These are phyloP conservation scores for Cromileptes altivelis DNA, from an alignment of 2,113 vertebrate genomes.

Conservation along the genomic window DNA sequence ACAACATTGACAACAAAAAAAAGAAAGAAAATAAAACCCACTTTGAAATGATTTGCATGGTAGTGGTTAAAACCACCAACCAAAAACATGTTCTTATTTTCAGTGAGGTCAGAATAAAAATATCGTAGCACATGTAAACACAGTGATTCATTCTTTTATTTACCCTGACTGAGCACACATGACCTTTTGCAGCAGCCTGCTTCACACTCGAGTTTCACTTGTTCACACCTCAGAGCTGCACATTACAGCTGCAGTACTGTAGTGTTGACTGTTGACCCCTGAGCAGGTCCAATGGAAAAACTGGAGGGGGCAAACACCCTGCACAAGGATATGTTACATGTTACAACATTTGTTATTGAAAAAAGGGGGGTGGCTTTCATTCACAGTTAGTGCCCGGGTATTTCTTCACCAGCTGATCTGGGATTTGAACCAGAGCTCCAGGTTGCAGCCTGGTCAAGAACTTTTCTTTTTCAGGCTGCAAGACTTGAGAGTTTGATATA, in stretches of 20 bases:
- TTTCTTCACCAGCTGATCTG: not conserved
- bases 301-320: not conserved
- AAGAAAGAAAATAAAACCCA: not conserved
- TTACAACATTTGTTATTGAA: constrained; percentile 1
- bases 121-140: not conserved
- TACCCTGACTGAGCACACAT: not conserved
- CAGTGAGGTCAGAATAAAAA: not conserved
- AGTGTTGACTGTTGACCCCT: not conserved
- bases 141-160: constrained; percentile 10
- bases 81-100: not conserved
- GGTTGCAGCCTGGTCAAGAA: not conserved
- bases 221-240: constrained; percentile 30
- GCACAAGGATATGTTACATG: not conserved
- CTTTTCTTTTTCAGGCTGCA: not conserved
- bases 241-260: not conserved
- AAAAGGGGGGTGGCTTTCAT: constrained; percentile 4
- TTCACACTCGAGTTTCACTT: constrained; percentile 19
- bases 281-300: not conserved
- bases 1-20: no score
- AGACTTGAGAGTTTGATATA: not conserved
- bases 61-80: not conserved
- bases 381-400: not conserved
- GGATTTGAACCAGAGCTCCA: not conserved
- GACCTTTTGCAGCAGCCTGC: constrained; percentile 4
- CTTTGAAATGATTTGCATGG: not conserved